Evolutionary conservation across 2,797 vertebrate genomes (phyloP).

Genomic region (Dicrostonyx torquatus): DNA sequence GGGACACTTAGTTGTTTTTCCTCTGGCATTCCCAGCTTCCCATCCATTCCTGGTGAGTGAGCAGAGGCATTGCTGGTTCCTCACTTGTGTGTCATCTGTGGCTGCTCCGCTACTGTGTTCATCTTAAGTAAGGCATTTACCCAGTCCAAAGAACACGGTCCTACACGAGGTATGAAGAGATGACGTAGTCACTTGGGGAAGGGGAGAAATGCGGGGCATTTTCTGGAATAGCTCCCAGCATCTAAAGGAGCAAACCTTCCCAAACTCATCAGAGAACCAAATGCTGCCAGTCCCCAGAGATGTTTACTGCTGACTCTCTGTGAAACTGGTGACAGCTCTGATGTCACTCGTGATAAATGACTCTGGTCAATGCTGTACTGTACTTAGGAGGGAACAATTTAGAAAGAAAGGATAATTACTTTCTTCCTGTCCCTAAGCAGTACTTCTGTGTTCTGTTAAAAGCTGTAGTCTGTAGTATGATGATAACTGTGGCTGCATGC

Average conservation of each 20-base stretch:
- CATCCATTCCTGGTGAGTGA: not conserved
- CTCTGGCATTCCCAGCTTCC: not conserved
- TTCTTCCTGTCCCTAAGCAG: not conserved
- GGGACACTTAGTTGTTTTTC: not conserved
- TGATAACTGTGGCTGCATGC: not conserved
- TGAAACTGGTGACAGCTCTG: not conserved
- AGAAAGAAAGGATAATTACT: not conserved
- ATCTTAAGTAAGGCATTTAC: not conserved
- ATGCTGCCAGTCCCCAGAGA: not conserved
- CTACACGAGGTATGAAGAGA: not conserved
- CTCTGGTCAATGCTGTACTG: not conserved
- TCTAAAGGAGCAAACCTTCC: not conserved
- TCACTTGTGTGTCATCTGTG: fast-evolving
- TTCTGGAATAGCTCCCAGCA: not conserved
- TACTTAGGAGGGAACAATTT: conserved; percentile 52
- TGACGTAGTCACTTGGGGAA: not conserved
- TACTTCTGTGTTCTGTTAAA: not conserved
- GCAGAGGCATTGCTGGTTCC: not conserved
- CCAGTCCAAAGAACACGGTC: not conserved
- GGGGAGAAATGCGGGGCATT: not conserved
- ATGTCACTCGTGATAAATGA: not conserved
- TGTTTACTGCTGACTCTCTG: not conserved
- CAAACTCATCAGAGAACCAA: not conserved
- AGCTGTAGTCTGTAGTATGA: not conserved
- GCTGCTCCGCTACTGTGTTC: not conserved